Evolutionary conservation across 2,888 invertebrate species (phyloP).

Genomic region (Ophioninae sp.): DNA sequence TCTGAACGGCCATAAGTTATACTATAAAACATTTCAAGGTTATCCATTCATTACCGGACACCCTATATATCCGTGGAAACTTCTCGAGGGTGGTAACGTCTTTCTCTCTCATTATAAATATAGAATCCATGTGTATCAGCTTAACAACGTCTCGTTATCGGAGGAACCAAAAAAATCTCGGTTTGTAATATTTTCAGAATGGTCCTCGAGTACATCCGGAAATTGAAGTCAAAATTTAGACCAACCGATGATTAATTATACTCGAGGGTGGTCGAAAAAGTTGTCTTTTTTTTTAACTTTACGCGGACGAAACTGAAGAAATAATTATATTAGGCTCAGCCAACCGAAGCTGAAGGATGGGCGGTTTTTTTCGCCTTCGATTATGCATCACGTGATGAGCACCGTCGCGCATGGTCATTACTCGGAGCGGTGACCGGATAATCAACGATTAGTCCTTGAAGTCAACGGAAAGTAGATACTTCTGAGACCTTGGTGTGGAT

Average conservation of each 20-base stretch:
- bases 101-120: constrained; percentile 25
- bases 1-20: no score
- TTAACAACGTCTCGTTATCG: constrained; percentile 32
- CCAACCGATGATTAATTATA: not conserved
- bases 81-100: constrained; percentile 2
- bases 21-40: no score
- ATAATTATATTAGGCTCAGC: not conserved
- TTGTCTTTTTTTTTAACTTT: not conserved
- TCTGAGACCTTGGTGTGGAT: no score
- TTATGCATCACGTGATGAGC: no score
- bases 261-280: not conserved
- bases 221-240: not conserved
- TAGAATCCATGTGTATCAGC: constrained; percentile 17
- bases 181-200: constrained; percentile 2
- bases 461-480: no score
- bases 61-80: not conserved
- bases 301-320: not conserved
- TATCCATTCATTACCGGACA: no score
- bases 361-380: no score
- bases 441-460: no score
- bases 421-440: no score
- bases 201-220: not conserved
- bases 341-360: no score
- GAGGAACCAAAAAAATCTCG: constrained; percentile 15
- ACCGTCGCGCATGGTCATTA: no score